Evolutionary conservation across 2,888 invertebrate genomes (phyloP).

Genomic region (Aquatica leii): DNA sequence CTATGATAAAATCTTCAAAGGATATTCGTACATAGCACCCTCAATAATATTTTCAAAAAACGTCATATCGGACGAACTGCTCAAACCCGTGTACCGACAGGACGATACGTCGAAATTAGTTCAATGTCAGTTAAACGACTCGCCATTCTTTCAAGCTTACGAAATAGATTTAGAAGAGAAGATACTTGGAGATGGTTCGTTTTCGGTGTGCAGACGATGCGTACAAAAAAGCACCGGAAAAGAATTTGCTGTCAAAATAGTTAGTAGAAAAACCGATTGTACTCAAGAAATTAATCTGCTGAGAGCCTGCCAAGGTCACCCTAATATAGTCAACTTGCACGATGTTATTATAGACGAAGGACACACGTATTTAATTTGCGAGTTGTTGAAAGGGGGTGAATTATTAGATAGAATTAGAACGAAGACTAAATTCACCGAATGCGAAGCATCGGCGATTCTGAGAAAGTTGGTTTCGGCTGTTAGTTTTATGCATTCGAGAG

Average conservation of each 20-base stretch:
- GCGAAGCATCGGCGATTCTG: conserved; percentile 80
- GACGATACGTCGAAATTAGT: conserved; percentile 53
- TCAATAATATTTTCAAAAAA: conserved; percentile 86
- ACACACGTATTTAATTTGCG: conserved; percentile 91
- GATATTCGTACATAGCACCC: conserved; percentile 96
- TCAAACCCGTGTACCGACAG: conserved; percentile 66
- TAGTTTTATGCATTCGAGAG: conserved; percentile 81
- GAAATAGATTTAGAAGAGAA: conserved; percentile 74
- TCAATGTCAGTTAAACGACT: conserved; percentile 64
- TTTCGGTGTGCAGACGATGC: conserved; percentile 86
- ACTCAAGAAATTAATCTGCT: conserved; percentile 80
- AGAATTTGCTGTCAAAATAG: conserved; percentile 89
- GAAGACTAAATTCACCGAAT: conserved; percentile 76
- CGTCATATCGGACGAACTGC: conserved; percentile 76
- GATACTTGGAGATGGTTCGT: conserved; percentile 87
- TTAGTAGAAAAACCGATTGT: conserved; percentile 72
- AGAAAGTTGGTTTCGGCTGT: conserved; percentile 85
- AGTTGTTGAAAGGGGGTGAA: conserved; percentile 83
- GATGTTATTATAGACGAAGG: conserved; percentile 86
- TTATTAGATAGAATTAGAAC: conserved; percentile 72
- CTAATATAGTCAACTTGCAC: conserved; percentile 83
- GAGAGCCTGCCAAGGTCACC: conserved; percentile 86
- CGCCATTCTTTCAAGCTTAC: conserved; percentile 87
- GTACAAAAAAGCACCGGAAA: conserved; percentile 75
- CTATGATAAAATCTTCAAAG: conserved; percentile 86